A percentile compares a stretch with the other conserved stretches of the same genome.
phyloP scores from a whole-genome alignment of 1,140 invertebrate genomes.

The Drosophila arizonae region DNA sequence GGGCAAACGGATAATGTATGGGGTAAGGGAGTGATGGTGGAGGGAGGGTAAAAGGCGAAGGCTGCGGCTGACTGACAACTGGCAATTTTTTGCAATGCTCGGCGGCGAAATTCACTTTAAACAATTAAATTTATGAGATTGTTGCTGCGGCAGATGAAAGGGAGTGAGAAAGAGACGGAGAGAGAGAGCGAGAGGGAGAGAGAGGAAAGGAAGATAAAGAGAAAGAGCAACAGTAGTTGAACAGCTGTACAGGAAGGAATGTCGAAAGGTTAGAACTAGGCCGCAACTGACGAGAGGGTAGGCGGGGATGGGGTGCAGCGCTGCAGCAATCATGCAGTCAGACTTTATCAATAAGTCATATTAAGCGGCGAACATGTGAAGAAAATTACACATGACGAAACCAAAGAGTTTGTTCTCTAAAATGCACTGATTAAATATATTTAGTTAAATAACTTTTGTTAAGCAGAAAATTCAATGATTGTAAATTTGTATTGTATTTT shows the following conservation, averaged over 20 bases:
- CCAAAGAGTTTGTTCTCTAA: background rate
- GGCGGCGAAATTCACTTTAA: constrained; percentile 74
- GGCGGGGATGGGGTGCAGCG: constrained; percentile 10
- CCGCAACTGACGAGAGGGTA: background rate
- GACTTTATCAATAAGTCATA: constrained; percentile 18
- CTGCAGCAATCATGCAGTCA: background rate
- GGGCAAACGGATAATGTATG: too few species aligned
- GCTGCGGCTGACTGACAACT: constrained; percentile 14
- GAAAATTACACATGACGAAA: background rate
- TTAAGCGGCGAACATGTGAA: background rate
- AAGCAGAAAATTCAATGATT: too few species aligned
- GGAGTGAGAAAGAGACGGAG: background rate
- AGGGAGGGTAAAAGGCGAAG: background rate
- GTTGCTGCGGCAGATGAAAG: constrained; percentile 61
- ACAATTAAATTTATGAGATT: constrained; percentile 81
- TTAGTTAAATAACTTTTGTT: too few species aligned
- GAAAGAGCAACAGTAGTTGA: background rate
- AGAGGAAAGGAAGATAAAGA: background rate
- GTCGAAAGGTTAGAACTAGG: constrained; percentile 37
- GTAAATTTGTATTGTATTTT: too few species aligned
- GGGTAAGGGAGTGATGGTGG: background rate
- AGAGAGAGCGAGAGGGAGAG: background rate
- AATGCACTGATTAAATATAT: too few species aligned
- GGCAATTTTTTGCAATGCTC: constrained; percentile 51
- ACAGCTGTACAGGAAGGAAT: constrained; percentile 22